phyloP scores from a whole-genome alignment of 2,888 invertebrate genomes.

The Carterocephalus palaemon region DNA sequence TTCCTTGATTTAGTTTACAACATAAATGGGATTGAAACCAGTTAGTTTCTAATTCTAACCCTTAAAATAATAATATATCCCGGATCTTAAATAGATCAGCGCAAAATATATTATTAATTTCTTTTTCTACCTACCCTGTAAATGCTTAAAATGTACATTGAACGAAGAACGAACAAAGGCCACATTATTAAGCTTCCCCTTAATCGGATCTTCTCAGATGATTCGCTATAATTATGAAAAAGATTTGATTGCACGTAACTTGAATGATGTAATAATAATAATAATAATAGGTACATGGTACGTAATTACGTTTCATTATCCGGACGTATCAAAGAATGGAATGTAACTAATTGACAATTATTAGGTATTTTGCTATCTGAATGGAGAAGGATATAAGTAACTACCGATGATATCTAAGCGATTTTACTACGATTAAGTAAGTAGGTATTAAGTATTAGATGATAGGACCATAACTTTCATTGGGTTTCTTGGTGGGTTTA shows the following conservation, averaged over 20 bases:
- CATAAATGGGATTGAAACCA: not conserved
- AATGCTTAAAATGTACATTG: not conserved
- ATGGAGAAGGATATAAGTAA: not conserved
- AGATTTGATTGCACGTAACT: slow-evolving; percentile 33
- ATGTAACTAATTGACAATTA: slow-evolving; percentile 33
- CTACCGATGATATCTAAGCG: too few relatives aligned
- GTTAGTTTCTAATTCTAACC: not conserved
- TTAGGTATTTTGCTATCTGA: slow-evolving; percentile 25
- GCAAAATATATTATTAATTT: not conserved
- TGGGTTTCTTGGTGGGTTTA: too few relatives aligned
- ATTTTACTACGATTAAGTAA: too few relatives aligned
- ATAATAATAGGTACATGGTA: slow-evolving; percentile 15
- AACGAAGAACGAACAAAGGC: not conserved
- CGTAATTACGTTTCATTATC: slow-evolving; percentile 35
- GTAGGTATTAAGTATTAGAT: too few relatives aligned
- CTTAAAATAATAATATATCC: not conserved
- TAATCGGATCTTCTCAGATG: slow-evolving; percentile 35
- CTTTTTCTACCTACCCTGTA: not conserved
- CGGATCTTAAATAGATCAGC: not conserved
- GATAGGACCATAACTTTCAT: too few relatives aligned
- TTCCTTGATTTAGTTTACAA: not conserved
- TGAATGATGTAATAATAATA: slow-evolving; percentile 35
- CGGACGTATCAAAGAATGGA: slow-evolving; percentile 29
- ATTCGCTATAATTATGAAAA: slow-evolving; percentile 39
- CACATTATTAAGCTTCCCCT: slow-evolving; percentile 31